Percentiles rank a stretch among this genome's conserved stretches.
Conservation (phyloP, 2,797 vertebrate genomes). For the Rhabdophis nuchalis region DNA sequence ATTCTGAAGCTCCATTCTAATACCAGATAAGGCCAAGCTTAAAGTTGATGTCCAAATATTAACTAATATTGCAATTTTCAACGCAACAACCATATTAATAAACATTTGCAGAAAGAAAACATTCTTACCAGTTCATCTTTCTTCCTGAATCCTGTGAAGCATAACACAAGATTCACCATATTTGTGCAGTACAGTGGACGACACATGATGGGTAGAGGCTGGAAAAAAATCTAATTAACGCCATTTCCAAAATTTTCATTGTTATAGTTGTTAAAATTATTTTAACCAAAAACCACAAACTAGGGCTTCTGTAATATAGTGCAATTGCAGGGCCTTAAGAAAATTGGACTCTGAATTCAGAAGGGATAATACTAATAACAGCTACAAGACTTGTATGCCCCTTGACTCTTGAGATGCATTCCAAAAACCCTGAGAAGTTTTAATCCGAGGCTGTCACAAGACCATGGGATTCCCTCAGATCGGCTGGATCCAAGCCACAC, state of each 20-base stretch:
- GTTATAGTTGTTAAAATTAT: neutral
- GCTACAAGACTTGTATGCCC: neutral
- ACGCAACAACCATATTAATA: neutral
- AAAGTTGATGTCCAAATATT: neutral
- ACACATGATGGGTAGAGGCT: constrained; percentile 90
- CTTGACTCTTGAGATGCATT: neutral
- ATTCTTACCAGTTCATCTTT: constrained; percentile 93
- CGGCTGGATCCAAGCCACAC: neutral
- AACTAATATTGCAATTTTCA: neutral
- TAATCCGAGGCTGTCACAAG: neutral
- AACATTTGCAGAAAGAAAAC: neutral
- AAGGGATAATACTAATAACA: neutral
- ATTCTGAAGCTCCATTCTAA: neutral
- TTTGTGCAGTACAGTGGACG: constrained; percentile 89
- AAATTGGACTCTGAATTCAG: neutral
- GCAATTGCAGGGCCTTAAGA: neutral
- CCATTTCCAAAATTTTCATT: neutral
- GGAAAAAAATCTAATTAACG: constrained; percentile 36
- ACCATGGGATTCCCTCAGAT: neutral
- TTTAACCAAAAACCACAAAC: neutral
- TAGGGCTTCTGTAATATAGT: neutral
- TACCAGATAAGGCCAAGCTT: neutral
- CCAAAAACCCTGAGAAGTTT: neutral
- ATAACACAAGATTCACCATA: constrained; percentile 91
- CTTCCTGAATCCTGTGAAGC: constrained; percentile 94